Conservation (phyloP, 2,888 invertebrate genomes). For the Eupithecia vulgata region DNA sequence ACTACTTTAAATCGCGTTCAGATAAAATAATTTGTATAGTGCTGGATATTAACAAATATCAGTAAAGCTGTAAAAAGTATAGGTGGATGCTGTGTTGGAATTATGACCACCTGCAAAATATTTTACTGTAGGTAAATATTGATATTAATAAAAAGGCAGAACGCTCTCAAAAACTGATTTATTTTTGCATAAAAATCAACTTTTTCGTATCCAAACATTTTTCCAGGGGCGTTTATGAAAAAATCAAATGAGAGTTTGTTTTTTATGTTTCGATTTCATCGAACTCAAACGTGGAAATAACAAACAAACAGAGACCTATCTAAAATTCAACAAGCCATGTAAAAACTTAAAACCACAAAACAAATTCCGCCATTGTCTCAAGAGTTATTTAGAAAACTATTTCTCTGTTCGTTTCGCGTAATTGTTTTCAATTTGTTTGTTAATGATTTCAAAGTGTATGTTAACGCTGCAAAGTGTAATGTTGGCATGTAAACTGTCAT, state of each 20-base stretch:
- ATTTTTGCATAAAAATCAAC: background rate
- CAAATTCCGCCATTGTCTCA: slow-evolving; percentile 63
- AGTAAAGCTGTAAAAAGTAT: background rate
- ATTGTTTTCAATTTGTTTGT: slow-evolving; percentile 66
- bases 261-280: background rate
- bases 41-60: background rate
- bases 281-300: slow-evolving; percentile 10
- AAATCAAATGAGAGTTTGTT: background rate
- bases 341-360: slow-evolving; percentile 46
- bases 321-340: slow-evolving; percentile 34
- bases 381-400: slow-evolving; percentile 71
- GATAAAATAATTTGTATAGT: background rate
- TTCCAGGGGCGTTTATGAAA: background rate
- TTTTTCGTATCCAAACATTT: background rate
- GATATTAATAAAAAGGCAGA: too few relatives aligned
- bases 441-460: slow-evolving; percentile 61
- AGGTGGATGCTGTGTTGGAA: background rate
- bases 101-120: background rate
- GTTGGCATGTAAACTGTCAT: slow-evolving; percentile 79
- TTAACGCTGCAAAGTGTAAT: slow-evolving; percentile 59
- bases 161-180: background rate
- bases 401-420: slow-evolving; percentile 48
- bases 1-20: background rate
- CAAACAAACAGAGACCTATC: slow-evolving; percentile 18
- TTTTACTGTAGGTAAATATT: too few relatives aligned